phyloP scores from a whole-genome alignment of 2,797 vertebrate genomes.

The Potorous gilbertii region DNA sequence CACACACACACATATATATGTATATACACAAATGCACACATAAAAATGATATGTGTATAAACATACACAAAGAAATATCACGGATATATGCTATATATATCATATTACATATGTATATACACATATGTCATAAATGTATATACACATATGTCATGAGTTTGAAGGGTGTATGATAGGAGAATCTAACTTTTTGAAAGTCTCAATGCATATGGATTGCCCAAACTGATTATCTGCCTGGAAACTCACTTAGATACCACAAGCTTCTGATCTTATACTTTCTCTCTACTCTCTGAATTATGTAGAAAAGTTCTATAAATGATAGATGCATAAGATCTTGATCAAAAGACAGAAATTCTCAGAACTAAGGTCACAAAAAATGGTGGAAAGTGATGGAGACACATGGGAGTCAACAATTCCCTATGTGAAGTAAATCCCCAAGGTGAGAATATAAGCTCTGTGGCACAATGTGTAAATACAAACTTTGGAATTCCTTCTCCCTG shows the following conservation, averaged over 20 bases:
- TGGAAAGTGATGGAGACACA: neutral
- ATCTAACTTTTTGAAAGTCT: neutral
- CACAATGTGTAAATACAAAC: neutral
- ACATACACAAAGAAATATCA: no score
- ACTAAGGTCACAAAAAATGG: neutral
- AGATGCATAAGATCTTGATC: neutral
- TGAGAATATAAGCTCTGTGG: neutral
- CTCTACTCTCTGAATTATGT: neutral
- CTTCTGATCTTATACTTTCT: neutral
- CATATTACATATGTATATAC: no score
- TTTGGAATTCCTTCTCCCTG: conserved; percentile 7
- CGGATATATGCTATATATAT: no score
- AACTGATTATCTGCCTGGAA: neutral
- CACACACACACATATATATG: no score
- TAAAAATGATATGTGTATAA: no score
- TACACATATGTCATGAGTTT: neutral
- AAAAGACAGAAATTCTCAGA: neutral
- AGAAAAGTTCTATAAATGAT: neutral
- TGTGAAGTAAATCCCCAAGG: neutral
- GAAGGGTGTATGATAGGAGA: neutral
- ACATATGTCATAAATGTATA: no score
- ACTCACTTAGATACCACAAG: neutral
- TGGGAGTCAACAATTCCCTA: neutral
- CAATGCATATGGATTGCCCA: no score
- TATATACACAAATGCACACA: no score